Percentiles rank a stretch among this genome's conserved stretches.
Conservation (phyloP, 2,888 invertebrate genomes). For the Liopterus haemorrhoidalis region DNA sequence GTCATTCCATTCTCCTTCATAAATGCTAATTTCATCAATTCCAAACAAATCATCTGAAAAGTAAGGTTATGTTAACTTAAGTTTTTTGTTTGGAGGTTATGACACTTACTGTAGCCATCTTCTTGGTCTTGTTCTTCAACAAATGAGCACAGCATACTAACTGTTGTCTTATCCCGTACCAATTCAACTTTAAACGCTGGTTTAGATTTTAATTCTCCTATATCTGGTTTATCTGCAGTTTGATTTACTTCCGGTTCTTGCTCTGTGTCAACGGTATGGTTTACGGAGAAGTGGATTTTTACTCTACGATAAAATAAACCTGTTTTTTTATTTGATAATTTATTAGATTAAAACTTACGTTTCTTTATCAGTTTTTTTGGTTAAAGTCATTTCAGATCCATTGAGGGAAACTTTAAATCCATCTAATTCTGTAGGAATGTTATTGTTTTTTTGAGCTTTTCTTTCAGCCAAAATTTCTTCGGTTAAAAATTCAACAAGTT, state of each 20-base stretch:
- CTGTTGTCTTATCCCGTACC: conserved; percentile 65
- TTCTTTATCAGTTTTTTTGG: conserved; percentile 66
- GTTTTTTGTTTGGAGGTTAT: not conserved
- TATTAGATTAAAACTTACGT: conserved; percentile 50
- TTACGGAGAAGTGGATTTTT: conserved; percentile 81
- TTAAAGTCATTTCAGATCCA: conserved; percentile 79
- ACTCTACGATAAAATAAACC: conserved; percentile 50
- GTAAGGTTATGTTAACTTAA: conserved; percentile 7
- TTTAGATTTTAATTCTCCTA: conserved; percentile 81
- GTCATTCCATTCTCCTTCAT: conserved; percentile 81
- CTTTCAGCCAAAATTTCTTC: conserved; percentile 92
- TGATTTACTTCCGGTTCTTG: conserved; percentile 59
- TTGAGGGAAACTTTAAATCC: conserved; percentile 75
- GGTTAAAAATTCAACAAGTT: conserved; percentile 82
- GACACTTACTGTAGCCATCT: conserved; percentile 63
- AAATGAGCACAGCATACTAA: conserved; percentile 83
- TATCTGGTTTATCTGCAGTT: conserved; percentile 62
- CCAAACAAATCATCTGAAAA: conserved; percentile 79
- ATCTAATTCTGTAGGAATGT: conserved; percentile 68
- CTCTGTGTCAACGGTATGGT: conserved; percentile 88
- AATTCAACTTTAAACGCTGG: conserved; percentile 90
- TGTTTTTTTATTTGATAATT: conserved; percentile 5
- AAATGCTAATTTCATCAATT: conserved; percentile 89
- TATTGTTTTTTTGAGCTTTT: conserved; percentile 70
- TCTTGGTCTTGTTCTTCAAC: conserved; percentile 57